Evolutionary conservation across 2,797 vertebrate species (phyloP), one percentile per base, ranked within the genome.

Genomic region (Schizopygopsis malacanthus): DNA sequence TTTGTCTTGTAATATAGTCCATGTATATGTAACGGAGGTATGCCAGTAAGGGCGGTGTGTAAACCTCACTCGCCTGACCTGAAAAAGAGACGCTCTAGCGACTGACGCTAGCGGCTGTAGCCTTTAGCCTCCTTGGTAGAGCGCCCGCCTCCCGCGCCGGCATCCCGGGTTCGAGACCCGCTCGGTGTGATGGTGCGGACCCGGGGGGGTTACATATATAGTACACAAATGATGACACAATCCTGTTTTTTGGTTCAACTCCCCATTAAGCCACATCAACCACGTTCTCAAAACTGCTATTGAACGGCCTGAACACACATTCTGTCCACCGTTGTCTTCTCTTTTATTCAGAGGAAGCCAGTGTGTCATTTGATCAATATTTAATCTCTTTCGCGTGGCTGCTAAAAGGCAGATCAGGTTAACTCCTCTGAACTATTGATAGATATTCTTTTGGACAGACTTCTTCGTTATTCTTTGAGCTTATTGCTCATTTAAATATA

Each of bases 291-390:
- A 79, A 78, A 84, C n/a, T 77, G 20, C 16, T 41, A 69, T 78
- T 78, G 37, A 78, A 77, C 71, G 25, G 47, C 33, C 72, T 25
- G 61, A 69, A 56, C 47, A 78, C 59, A 84, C 61, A 41, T 52
- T 67, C 61, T 78, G 75, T 70, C 50, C 43, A 45, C 79, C 13
- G 12, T 45, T 45, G 52, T 79, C 75, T 71, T 85, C 39, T 84
- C 50, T 79, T 78, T 79, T 71, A 85, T 85, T 39, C 50, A 59
- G 65, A 71, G 75, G 52, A 79, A 85, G 52, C 83, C 75, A 47
- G 37, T n/a, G 50, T 85, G 83, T 79, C 75, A 79, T 79, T 71
- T 85, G 76, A 85, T 85, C 76, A 79, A 85, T 79, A 85, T 79
- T 79, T 79, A 79, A 85, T 85, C 65, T 78, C 63, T 85, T 67